Conservation (phyloP, 2,113 vertebrate species). For the Thamnaconus septentrionalis region DNA sequence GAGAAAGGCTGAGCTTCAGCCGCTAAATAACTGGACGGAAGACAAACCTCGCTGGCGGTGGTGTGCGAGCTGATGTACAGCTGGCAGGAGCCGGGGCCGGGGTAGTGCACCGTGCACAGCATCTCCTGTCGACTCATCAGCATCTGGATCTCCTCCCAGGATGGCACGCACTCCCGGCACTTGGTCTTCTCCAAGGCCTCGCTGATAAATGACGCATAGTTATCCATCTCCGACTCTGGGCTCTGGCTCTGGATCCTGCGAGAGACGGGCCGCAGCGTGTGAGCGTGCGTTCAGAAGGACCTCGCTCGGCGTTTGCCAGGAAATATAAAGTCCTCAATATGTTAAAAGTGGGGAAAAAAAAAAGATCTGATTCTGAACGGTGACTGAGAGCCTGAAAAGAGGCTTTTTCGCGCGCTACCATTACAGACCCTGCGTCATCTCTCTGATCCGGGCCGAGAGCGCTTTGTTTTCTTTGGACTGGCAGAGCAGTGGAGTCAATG, state of each 20-base stretch:
- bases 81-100: constrained; percentile 82
- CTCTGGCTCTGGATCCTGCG: constrained; percentile 84
- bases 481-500: constrained; percentile 54
- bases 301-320: neutral
- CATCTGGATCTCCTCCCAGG: constrained; percentile 91
- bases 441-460: constrained; percentile 31
- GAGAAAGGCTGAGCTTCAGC: constrained; percentile 22
- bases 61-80: constrained; percentile 93
- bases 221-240: constrained; percentile 85
- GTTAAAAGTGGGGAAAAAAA: constrained; percentile 17
- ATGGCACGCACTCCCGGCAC: constrained; percentile 88
- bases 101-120: constrained; percentile 87
- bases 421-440: constrained; percentile 47
- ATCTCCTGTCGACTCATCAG: constrained; percentile 88
- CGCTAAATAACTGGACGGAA: no score
- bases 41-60: constrained; percentile 87
- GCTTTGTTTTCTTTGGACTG: constrained; percentile 62
- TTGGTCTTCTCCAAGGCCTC: constrained; percentile 87
- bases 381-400: constrained; percentile 39
- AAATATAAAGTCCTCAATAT: constrained; percentile 21
- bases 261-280: neutral
- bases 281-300: neutral
- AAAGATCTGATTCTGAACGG: neutral
- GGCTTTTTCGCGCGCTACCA: constrained; percentile 13
- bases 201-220: constrained; percentile 89